These are phyloP conservation scores for Poeciliopsis paucimaculata DNA, from an alignment of 2,797 vertebrate species.

Conservation along the genomic window DNA sequence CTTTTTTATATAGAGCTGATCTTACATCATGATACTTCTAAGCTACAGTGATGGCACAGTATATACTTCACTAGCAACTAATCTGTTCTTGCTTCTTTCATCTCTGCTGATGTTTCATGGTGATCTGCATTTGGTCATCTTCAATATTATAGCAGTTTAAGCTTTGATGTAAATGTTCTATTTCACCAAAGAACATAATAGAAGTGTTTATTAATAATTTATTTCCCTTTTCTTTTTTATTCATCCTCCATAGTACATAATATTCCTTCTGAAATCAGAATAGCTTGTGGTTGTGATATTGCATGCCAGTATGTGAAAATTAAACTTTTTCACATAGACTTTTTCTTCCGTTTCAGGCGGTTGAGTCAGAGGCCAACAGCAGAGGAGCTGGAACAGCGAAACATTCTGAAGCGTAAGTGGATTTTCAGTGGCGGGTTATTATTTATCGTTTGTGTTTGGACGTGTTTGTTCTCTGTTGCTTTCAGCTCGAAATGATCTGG, in stretches of 20 bases:
- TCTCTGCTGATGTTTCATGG: neutral
- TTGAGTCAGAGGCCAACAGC: slow-evolving; percentile 96
- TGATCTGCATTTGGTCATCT: neutral
- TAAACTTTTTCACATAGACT: neutral
- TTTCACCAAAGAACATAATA: neutral
- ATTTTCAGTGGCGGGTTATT: neutral
- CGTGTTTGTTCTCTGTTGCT: slow-evolving; percentile 6
- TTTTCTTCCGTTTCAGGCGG: slow-evolving; percentile 82
- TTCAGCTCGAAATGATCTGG: slow-evolving; percentile 94
- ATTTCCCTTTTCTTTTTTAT: neutral
- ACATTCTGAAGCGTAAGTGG: slow-evolving; percentile 96
- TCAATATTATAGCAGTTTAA: neutral
- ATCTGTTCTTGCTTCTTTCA: neutral
- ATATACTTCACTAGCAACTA: neutral
- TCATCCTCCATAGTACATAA: neutral
- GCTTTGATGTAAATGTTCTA: neutral
- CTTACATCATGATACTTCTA: neutral
- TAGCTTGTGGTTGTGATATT: neutral
- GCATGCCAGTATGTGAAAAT: neutral
- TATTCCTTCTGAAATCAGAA: neutral
- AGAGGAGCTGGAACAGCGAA: slow-evolving; percentile 97
- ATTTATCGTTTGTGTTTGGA: neutral
- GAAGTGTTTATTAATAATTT: neutral
- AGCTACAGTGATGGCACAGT: neutral
- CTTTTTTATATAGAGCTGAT: neutral